Percentiles rank a stretch among this genome's conserved stretches.
phyloP scores from a whole-genome alignment of 2,113 vertebrate species.

The Megaceryle torquata region DNA sequence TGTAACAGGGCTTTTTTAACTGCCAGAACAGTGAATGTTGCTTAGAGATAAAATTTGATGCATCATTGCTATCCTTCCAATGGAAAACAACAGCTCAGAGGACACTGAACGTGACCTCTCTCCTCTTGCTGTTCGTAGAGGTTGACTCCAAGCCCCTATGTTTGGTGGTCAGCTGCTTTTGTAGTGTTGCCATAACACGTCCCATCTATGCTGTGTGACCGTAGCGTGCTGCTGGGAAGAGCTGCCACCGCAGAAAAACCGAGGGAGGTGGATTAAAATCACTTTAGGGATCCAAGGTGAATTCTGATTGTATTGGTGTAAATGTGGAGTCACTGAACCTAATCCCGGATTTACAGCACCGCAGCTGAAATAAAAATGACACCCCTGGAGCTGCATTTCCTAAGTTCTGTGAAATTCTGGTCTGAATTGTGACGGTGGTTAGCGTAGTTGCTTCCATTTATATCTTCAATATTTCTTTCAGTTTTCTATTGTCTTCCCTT shows the following conservation, averaged over 20 bases:
- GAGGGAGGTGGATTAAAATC: background rate
- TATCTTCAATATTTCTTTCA: background rate
- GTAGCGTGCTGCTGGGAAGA: background rate
- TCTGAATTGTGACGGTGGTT: background rate
- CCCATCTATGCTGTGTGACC: background rate
- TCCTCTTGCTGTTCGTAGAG: rapidly evolving
- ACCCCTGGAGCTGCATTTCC: background rate
- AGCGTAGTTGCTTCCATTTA: background rate
- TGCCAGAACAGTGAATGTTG: background rate
- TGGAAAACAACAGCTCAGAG: background rate
- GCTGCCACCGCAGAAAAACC: background rate
- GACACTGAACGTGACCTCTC: background rate
- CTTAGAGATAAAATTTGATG: background rate
- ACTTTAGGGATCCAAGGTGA: background rate
- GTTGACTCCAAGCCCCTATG: background rate
- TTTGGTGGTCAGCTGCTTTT: background rate
- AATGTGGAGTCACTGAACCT: background rate
- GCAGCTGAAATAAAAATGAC: background rate
- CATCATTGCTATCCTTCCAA: background rate
- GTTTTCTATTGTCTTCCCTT: slow-evolving; percentile 24
- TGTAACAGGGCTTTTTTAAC: background rate
- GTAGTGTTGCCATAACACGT: background rate
- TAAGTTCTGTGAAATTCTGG: background rate
- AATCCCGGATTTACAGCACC: background rate
- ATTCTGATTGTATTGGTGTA: background rate